These are phyloP conservation scores for Arnoldichthys spilopterus DNA, from an alignment of 2,797 vertebrate species.

Conservation along the genomic window DNA sequence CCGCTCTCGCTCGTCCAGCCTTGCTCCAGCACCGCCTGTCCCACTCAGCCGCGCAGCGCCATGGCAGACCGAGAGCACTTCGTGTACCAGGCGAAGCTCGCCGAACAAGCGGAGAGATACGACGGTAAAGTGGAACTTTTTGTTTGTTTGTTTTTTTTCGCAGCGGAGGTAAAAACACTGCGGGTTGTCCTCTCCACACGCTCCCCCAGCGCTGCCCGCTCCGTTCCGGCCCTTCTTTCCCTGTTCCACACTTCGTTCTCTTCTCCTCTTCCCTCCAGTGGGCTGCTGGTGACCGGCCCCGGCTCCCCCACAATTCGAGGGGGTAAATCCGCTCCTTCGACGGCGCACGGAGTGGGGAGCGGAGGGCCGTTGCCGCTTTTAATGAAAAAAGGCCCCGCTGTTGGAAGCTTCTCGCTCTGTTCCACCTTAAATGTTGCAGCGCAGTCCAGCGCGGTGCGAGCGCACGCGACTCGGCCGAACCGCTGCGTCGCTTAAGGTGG, in stretches of 20 bases:
- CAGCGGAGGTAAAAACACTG: slow-evolving; percentile 19
- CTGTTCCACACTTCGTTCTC: too few species aligned
- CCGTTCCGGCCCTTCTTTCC: too few species aligned
- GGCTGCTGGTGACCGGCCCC: too few species aligned
- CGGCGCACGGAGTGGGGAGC: too few species aligned
- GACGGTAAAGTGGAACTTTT: slow-evolving; percentile 84
- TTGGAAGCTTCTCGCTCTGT: too few species aligned
- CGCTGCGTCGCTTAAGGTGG: not conserved
- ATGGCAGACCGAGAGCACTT: slow-evolving; percentile 92
- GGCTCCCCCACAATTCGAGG: too few species aligned
- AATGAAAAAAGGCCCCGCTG: too few species aligned
- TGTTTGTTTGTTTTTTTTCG: not conserved
- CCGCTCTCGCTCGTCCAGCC: slow-evolving; percentile 58
- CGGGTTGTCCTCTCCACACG: slow-evolving; percentile 30
- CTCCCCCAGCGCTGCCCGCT: slow-evolving; percentile 39
- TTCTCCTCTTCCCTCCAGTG: too few species aligned
- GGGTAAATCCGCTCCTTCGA: too few species aligned
- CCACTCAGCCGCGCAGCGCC: slow-evolving; percentile 67
- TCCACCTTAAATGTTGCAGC: slow-evolving; percentile 8
- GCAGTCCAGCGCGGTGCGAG: too few species aligned
- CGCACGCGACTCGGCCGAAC: not conserved
- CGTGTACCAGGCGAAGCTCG: slow-evolving; percentile 95
- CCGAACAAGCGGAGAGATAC: slow-evolving; percentile 95
- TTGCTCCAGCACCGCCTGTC: slow-evolving; percentile 22
- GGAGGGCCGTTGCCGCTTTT: too few species aligned